Evolutionary conservation across 2,113 vertebrate genomes (phyloP).

Genomic region (Pogonocichla stellata): DNA sequence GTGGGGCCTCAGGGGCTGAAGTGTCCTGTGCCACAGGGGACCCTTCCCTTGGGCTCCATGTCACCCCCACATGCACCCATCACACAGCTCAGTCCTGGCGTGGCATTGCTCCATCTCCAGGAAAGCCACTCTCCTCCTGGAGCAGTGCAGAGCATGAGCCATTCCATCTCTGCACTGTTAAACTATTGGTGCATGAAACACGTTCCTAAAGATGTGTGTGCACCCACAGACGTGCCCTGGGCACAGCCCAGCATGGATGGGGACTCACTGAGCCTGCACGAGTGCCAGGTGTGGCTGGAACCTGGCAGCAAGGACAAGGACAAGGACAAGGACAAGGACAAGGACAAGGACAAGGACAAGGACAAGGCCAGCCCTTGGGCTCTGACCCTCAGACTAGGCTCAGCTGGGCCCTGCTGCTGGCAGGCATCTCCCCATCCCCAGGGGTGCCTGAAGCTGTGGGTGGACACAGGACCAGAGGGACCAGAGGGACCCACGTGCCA

Average conservation of each 20-base stretch:
- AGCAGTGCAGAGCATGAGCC: background rate
- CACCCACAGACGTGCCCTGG: background rate
- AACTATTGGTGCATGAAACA: background rate
- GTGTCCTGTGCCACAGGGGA: background rate
- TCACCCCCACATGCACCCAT: accelerated
- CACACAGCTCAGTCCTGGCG: background rate
- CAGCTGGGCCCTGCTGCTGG: background rate
- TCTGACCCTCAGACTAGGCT: background rate
- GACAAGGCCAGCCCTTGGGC: background rate
- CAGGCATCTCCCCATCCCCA: accelerated
- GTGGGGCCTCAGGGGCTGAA: background rate
- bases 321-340: background rate
- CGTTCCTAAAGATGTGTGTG: background rate
- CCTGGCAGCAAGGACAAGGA: accelerated
- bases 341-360: background rate
- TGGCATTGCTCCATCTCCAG: background rate
- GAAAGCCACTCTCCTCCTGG: background rate
- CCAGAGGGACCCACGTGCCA: background rate
- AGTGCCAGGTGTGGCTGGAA: accelerated
- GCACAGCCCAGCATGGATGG: background rate
- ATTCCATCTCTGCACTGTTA: accelerated
- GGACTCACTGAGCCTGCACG: background rate
- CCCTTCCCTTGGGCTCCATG: accelerated
- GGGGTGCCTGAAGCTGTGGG: background rate
- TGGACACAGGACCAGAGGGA: background rate